A percentile compares a stretch with the other conserved stretches of the same genome.
Evolutionary conservation across 2,888 invertebrate species (phyloP).

Genomic region (Papilio gigon): DNA sequence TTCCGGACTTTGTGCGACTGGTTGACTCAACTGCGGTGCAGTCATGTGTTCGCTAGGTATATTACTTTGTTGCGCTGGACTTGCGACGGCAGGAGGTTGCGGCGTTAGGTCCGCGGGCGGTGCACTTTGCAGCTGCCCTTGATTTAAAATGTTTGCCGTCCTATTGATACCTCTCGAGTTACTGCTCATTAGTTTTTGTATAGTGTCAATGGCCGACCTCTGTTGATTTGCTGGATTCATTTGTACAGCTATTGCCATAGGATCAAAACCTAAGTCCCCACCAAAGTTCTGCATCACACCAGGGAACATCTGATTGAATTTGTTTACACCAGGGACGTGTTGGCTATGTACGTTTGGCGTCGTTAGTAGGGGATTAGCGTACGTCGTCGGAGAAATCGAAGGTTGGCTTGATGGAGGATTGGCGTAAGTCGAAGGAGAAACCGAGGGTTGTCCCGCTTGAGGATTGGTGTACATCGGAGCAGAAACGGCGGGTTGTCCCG

Average conservation of each 20-base stretch:
- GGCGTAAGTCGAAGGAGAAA: not conserved
- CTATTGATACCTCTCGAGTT: conserved; percentile 47
- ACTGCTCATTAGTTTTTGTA: conserved; percentile 61
- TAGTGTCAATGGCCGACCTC: conserved; percentile 61
- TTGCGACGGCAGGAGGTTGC: conserved; percentile 30
- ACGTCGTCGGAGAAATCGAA: conserved; percentile 22
- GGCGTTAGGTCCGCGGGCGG: conserved; percentile 43
- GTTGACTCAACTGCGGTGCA: conserved; percentile 34
- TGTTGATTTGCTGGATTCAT: conserved; percentile 76
- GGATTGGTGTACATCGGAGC: not conserved
- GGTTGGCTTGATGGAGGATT: not conserved
- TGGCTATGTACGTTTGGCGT: conserved; percentile 51
- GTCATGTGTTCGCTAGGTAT: conserved; percentile 30
- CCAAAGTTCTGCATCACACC: conserved; percentile 62
- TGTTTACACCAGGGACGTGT: conserved; percentile 63
- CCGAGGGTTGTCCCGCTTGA: not conserved
- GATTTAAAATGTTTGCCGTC: conserved; percentile 38
- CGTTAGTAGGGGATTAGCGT: conserved; percentile 41
- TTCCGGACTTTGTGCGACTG: conserved; percentile 32
- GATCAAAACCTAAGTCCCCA: conserved; percentile 71
- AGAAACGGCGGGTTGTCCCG: not conserved
- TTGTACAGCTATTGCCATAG: conserved; percentile 76
- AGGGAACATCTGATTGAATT: conserved; percentile 76
- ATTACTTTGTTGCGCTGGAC: conserved; percentile 31
- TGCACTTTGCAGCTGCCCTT: conserved; percentile 30